Base-by-base conservation (phyloP, 2,113 vertebrate genomes). In the Paramisgurnus dabryanus region DNA sequence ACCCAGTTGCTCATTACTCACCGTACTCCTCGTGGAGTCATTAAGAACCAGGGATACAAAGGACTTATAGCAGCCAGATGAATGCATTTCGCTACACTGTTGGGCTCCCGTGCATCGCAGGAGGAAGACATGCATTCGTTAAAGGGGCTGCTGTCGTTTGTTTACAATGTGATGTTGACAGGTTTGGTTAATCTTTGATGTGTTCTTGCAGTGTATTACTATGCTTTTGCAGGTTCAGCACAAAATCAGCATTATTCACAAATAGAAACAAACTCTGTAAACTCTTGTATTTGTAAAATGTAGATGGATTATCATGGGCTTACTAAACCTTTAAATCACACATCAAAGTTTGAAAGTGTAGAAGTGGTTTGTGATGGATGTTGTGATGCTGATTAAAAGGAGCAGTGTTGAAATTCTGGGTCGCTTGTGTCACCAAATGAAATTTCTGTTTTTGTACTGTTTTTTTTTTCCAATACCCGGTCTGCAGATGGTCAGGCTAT, bases 1-100 rank as follows among this genome's bases (percentile, higher is more conserved):
- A 76, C 65, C 78, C 76, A 76, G 76, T 73, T 67, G 77, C 76
- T 82, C 85, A 84, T 82, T 84, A 84, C 69, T 84, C 80, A 76
- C 73, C 10, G 57, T 43, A 47, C 69, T 86, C 83, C 80, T 84
- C 71, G 75, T 40, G 76, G 74, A 81, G 84, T 80, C 84, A 83
- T 85, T 83, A 76, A 68, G 63, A 75, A 50, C 18, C 40, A 13
- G 65, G 55, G 70, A 82, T 43, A 67, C 71, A 76, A 79, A 76
- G 67, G 55, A 69, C 75, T 64, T 76, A 17, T 18, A 74, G 75
- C 78, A 80, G 73, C n/a, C 27, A 58, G 50, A 76, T 55, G 60
- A 80, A 71, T 81, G 70, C 11, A 43, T 22, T 75, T 49, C 7
- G 13, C 18, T 34, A 49, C 72, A 39, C 57, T 64, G 57, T 63